A percentile compares a stretch with the other conserved stretches of the same genome.
phyloP scores from a whole-genome alignment of 2,113 vertebrate genomes.

The Cygnus atratus region DNA sequence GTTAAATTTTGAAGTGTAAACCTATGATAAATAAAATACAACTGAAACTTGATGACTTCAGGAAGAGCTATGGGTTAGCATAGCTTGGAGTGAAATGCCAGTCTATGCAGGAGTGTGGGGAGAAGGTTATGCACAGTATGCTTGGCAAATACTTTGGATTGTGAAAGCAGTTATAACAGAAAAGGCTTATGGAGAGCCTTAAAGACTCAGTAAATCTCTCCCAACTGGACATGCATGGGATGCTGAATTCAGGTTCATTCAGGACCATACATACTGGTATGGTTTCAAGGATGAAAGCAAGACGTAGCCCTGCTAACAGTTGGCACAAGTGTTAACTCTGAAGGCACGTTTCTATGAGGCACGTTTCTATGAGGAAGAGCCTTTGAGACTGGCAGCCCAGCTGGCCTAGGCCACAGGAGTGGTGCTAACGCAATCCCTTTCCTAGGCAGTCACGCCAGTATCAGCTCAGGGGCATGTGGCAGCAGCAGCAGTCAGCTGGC shows the following conservation, averaged over 20 bases:
- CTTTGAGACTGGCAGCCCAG: neutral
- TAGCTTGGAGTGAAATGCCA: neutral
- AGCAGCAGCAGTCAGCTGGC: neutral
- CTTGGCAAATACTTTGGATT: neutral
- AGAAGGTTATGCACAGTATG: neutral
- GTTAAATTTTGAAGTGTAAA: conserved; percentile 29
- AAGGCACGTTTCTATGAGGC: neutral
- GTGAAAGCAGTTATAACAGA: neutral
- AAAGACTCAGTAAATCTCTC: neutral
- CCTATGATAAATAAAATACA: conserved; percentile 26
- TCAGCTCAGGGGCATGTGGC: neutral
- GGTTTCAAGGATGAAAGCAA: neutral
- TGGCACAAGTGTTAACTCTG: neutral
- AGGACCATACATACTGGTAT: too few relatives aligned
- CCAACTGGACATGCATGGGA: neutral
- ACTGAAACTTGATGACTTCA: neutral
- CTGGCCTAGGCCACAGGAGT: neutral
- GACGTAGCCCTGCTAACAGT: neutral
- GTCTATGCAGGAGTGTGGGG: neutral
- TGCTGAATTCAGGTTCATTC: neutral
- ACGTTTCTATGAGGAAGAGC: neutral
- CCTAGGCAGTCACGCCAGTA: too few relatives aligned
- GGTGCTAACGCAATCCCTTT: neutral
- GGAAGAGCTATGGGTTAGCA: conserved; percentile 13
- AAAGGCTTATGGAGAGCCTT: neutral